Evolutionary conservation across 1,140 invertebrate species (phyloP).

Genomic region (Myzus persicae): DNA sequence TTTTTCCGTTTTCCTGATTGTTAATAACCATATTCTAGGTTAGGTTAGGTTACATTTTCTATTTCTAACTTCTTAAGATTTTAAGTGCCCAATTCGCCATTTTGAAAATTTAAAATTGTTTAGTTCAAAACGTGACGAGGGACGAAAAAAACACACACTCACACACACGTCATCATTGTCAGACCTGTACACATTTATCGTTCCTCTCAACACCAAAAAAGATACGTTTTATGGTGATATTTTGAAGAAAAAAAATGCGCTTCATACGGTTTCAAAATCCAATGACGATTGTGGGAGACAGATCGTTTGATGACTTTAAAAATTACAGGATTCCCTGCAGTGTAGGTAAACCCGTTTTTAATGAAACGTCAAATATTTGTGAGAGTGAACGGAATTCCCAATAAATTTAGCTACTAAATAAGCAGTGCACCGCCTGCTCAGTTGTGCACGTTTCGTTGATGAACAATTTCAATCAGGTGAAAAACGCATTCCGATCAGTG

Average conservation of each 20-base stretch:
- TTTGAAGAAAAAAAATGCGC: too few relatives aligned
- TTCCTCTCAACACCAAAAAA: too few relatives aligned
- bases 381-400: not conserved
- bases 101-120: too few relatives aligned
- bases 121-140: too few relatives aligned
- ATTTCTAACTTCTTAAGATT: too few relatives aligned
- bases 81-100: too few relatives aligned
- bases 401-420: conserved; percentile 19
- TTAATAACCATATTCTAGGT: too few relatives aligned
- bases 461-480: not conserved
- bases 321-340: not conserved
- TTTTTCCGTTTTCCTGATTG: too few relatives aligned
- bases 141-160: too few relatives aligned
- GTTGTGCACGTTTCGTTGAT: not conserved
- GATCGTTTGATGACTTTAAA: not conserved
- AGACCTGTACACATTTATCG: too few relatives aligned
- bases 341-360: not conserved
- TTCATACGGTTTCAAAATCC: not conserved
- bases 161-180: too few relatives aligned
- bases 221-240: not conserved
- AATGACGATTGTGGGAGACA: not conserved
- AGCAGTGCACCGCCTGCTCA: not conserved
- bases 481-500: not conserved
- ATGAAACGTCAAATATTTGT: conserved; percentile 3
- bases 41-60: too few relatives aligned